Percentiles rank a stretch among this genome's conserved stretches.
Evolutionary conservation across 2,113 vertebrate genomes (phyloP).

Genomic region (Haemorhous mexicanus): DNA sequence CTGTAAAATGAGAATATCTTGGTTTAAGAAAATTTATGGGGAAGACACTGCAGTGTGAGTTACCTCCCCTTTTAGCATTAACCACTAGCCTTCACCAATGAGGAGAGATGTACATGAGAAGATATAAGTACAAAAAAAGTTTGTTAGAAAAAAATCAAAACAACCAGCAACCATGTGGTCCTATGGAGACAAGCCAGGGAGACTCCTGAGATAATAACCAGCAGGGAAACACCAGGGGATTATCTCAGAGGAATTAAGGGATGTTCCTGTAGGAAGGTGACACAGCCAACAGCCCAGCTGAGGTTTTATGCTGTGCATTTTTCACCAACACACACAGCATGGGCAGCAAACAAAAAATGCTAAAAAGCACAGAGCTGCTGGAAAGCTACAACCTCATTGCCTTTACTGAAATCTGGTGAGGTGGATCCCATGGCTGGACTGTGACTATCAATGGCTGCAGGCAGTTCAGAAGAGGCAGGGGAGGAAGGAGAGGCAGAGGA

Average conservation of each 20-base stretch:
- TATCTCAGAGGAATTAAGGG: not conserved
- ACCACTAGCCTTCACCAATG: not conserved
- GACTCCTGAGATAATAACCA: not conserved
- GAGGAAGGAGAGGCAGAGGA: not conserved
- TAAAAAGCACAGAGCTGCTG: not conserved
- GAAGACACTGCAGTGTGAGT: not conserved
- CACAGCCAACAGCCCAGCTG: not conserved
- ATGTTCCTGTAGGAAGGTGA: not conserved
- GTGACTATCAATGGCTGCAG: not conserved
- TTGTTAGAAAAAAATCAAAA: not conserved
- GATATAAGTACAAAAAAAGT: not conserved
- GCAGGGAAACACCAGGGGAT: not conserved
- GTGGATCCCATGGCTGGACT: not conserved
- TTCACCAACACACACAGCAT: not conserved
- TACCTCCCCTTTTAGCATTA: not conserved
- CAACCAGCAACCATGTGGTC: not conserved
- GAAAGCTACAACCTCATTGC: fast-evolving
- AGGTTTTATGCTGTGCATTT: no score
- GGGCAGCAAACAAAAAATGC: not conserved
- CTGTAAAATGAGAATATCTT: fast-evolving
- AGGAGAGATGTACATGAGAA: not conserved
- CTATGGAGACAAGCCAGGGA: fast-evolving
- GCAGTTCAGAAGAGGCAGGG: not conserved
- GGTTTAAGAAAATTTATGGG: not conserved
- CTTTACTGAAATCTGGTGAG: not conserved